Percentiles rank a stretch among this genome's conserved stretches.
phyloP scores from a whole-genome alignment of 1,140 invertebrate species.

The Megalopta genalis region DNA sequence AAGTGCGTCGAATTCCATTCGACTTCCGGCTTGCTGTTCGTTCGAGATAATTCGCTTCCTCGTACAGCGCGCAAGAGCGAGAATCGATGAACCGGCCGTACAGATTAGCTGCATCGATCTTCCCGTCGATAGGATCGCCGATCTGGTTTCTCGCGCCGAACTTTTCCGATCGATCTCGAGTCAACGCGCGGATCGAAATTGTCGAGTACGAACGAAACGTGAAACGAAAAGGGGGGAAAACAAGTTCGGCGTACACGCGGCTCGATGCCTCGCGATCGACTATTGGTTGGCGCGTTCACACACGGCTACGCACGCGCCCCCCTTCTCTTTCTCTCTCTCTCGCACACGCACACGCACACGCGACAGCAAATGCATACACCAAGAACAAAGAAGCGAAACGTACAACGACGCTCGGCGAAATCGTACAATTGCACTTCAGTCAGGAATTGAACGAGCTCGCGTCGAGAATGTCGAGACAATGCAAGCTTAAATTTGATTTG shows the following conservation, averaged over 20 bases:
- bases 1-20: too few relatives aligned
- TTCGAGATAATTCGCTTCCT: too few relatives aligned
- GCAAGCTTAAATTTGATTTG: conserved; percentile 16
- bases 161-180: too few relatives aligned
- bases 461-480: conserved; percentile 23
- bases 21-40: too few relatives aligned
- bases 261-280: neutral
- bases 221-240: neutral
- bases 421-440: conserved; percentile 41
- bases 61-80: too few relatives aligned
- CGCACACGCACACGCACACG: too few relatives aligned
- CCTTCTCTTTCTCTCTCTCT: too few relatives aligned
- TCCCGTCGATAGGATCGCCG: too few relatives aligned
- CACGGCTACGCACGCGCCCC: neutral
- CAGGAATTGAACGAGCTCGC: conserved; percentile 29
- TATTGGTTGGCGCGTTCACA: neutral
- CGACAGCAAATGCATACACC: neutral
- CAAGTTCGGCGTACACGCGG: neutral
- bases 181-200: neutral
- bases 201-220: neutral
- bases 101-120: too few relatives aligned
- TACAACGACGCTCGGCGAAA: conserved; percentile 14
- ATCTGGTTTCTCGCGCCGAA: too few relatives aligned
- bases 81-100: too few relatives aligned
- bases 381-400: conserved; percentile 18